Percentiles rank a stretch among this genome's conserved stretches.
phyloP scores from a whole-genome alignment of 2,797 vertebrate genomes.

The Mionectes olivaceus region DNA sequence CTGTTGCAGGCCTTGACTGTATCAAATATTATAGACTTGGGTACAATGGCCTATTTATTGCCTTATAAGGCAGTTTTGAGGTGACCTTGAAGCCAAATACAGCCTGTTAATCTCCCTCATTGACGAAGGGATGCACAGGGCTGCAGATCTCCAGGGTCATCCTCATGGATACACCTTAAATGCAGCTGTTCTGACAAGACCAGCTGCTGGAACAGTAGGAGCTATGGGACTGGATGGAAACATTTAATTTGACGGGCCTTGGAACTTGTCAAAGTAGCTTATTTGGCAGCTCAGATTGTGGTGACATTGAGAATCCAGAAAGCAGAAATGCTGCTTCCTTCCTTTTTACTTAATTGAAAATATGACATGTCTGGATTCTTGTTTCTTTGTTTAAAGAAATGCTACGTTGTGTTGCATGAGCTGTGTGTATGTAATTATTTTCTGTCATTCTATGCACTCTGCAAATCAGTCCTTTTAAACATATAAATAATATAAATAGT shows the following conservation, averaged over 20 bases:
- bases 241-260: not conserved
- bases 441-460: not conserved
- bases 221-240: not conserved
- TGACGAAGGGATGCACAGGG: not conserved
- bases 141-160: not conserved
- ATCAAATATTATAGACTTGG: not conserved
- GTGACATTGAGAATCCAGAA: not conserved
- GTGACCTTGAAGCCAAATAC: not conserved
- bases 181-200: not conserved
- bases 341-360: not conserved
- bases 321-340: not conserved
- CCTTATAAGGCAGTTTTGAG: not conserved
- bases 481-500: not conserved
- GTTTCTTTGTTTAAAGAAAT: not conserved
- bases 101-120: not conserved
- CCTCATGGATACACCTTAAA: not conserved
- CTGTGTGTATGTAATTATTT: not conserved
- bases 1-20: not conserved
- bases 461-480: not conserved
- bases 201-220: not conserved
- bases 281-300: not conserved
- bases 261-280: not conserved
- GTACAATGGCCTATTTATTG: not conserved
- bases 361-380: not conserved
- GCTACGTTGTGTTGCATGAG: not conserved